Evolutionary conservation across 2,888 invertebrate genomes (phyloP).

Genomic region (Drosophila kuntzei): DNA sequence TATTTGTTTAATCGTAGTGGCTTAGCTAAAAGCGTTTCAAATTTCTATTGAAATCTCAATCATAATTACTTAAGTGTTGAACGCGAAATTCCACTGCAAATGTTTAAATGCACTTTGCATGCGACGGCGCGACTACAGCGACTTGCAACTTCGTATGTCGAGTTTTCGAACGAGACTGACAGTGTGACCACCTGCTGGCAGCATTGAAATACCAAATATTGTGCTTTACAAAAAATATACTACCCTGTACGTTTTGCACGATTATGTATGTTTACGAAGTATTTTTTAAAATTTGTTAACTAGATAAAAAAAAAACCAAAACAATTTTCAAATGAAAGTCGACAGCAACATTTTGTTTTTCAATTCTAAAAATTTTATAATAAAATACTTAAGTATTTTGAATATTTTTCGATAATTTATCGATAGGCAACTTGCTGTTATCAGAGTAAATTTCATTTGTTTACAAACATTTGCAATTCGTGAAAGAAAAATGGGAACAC

Average conservation of each 20-base stretch:
- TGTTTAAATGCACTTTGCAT: slow-evolving; percentile 68
- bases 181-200: slow-evolving; percentile 35
- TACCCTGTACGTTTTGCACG: slow-evolving; percentile 2
- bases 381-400: background rate
- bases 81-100: slow-evolving; percentile 61
- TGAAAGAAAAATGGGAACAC: slow-evolving; percentile 67
- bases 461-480: slow-evolving; percentile 33
- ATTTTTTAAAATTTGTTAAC: slow-evolving; percentile 3
- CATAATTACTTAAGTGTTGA: slow-evolving; percentile 31
- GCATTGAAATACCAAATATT: slow-evolving; percentile 35
- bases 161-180: slow-evolving; percentile 62
- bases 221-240: slow-evolving; percentile 23
- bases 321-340: background rate
- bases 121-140: slow-evolving; percentile 62
- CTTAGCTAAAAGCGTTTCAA: slow-evolving; percentile 11
- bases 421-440: background rate
- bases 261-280: slow-evolving; percentile 5
- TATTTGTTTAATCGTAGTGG: background rate
- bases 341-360: background rate
- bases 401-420: background rate
- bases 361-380: too few relatives aligned
- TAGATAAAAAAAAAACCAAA: slow-evolving; percentile 5
- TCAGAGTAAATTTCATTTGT: slow-evolving; percentile 28
- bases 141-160: slow-evolving; percentile 47
- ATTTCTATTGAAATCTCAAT: slow-evolving; percentile 5